Evolutionary conservation across 2,797 vertebrate species (phyloP).

Genomic region (Anabas testudineus): DNA sequence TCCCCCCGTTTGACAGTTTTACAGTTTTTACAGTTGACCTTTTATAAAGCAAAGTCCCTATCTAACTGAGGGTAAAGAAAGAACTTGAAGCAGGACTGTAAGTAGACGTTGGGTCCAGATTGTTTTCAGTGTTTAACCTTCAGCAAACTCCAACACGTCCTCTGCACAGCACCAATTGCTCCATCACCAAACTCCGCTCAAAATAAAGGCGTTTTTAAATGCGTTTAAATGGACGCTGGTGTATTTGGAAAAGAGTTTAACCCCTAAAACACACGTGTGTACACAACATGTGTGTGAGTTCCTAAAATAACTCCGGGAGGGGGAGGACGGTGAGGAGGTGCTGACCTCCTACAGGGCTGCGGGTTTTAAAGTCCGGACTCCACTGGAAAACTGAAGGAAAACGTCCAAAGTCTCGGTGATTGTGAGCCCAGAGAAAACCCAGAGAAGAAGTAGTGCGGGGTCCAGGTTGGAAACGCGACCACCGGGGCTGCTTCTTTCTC

Average conservation of each 20-base stretch:
- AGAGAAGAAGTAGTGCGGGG: too few species aligned
- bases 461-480: conserved; percentile 52
- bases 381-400: neutral
- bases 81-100: too few species aligned
- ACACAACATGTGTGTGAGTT: conserved; percentile 12
- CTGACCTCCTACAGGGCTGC: conserved; percentile 47
- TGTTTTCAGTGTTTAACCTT: too few species aligned
- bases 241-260: neutral
- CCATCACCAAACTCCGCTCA: neutral
- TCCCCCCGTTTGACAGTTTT: too few species aligned
- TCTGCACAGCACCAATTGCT: too few species aligned
- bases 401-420: neutral
- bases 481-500: conserved; percentile 36
- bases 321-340: conserved; percentile 19
- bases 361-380: neutral
- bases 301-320: conserved; percentile 54
- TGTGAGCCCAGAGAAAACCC: neutral
- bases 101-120: neutral
- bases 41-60: too few species aligned
- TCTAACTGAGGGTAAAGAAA: too few species aligned
- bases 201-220: neutral
- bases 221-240: too few species aligned
- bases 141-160: too few species aligned
- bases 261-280: neutral
- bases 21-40: too few species aligned